Evolutionary conservation across 2,888 invertebrate genomes (phyloP), one percentile per base, ranked within the genome.

Genomic region (Aleiodes leptofemur): DNA sequence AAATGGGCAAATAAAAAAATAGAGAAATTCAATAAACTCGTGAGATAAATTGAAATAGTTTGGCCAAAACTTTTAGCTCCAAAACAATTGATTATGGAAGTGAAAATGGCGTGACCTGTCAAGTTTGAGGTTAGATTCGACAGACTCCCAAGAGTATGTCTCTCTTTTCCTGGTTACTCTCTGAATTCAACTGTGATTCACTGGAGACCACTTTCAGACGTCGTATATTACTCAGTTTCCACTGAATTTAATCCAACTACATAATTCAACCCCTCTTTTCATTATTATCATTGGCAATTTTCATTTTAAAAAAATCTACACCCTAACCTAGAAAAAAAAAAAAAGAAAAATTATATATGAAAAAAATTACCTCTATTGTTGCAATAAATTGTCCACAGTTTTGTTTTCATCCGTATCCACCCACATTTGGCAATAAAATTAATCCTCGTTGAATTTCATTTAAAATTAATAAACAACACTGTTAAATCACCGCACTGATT

Each of bases 41-140:
- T 11, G 29, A 56, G 29, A 56, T 56, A 11, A 16, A 56, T 56
- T 56, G 11, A 56, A 56, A 29, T 23, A 56, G 56, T 56, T 56
- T 56, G 43, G 43, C 43, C 16, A 23, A 56, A 56, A 56, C 23
- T 56, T 56, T 16, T 50, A 23, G 38, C 51, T 38, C 51, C 57
- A 70, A 59, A 64, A 70, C 61, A 64, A 55, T 23, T 14, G 43
- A 55, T 64, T 53, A 56, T 38, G 23, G 16, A n/a, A 56, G 29
- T 48, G 48, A 75, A 75, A 75, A 75, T 75, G 71, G 71, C 71
- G 71, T 75, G 64, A 71, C 61, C 51, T 71, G 66, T 68, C 61
- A 74, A 56, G 13, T 68, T 68, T 76, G 69, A 76, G 72, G 76
- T 76, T 76, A 76, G 68, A 38, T 72, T 69, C 23, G 11, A 61